These are phyloP conservation scores for Dromas ardeola DNA, from an alignment of 2,113 vertebrate genomes.

Conservation along the genomic window DNA sequence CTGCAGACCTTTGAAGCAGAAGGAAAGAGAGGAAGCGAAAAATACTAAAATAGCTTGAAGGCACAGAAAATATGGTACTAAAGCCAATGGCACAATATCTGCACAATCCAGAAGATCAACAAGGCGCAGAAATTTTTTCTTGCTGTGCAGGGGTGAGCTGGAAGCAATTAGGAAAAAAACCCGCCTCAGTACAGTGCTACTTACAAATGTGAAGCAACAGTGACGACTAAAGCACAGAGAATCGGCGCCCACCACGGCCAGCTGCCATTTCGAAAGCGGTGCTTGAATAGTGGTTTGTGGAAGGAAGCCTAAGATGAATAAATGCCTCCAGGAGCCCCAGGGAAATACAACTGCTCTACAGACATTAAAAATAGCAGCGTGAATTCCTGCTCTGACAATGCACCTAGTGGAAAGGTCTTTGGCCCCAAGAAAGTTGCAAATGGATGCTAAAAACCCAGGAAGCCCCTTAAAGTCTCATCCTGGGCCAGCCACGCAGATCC, in stretches of 20 bases:
- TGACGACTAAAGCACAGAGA: not conserved
- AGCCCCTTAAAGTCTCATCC: not conserved
- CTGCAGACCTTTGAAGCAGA: constrained; percentile 37
- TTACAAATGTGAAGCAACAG: not conserved
- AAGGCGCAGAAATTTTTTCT: constrained; percentile 7
- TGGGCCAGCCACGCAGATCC: not conserved
- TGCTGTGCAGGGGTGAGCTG: not conserved
- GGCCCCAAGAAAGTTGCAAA: not conserved
- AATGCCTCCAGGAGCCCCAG: constrained; percentile 4
- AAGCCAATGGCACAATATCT: not conserved
- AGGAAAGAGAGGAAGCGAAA: not conserved
- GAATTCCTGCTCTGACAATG: not conserved
- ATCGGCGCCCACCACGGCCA: not conserved
- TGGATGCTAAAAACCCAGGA: not conserved
- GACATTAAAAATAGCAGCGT: not conserved
- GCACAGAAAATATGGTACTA: not conserved
- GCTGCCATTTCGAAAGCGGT: not conserved
- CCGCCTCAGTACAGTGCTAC: not conserved
- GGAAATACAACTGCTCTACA: not conserved
- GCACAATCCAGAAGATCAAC: constrained; percentile 18
- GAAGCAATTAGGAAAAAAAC: not conserved
- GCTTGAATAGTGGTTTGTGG: not conserved
- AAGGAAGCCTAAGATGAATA: constrained; percentile 3
- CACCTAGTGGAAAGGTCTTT: not conserved
- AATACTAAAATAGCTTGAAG: not conserved